phyloP scores from a whole-genome alignment of 2,888 invertebrate species.

The Caenorhabditis sinica region DNA sequence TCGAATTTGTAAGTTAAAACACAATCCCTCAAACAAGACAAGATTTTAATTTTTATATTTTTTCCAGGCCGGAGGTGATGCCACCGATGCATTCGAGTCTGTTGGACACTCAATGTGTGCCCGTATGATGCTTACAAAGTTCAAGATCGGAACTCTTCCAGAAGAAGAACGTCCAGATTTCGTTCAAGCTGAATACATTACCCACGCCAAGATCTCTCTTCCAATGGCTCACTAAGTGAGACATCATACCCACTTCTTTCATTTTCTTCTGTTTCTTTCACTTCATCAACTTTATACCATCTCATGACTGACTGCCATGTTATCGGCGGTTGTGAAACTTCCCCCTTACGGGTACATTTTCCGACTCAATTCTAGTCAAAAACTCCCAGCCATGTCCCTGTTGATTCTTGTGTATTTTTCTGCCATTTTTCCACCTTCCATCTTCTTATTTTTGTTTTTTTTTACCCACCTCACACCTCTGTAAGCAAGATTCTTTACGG shows the following conservation, averaged over 20 bases:
- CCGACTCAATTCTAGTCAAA: constrained; percentile 53
- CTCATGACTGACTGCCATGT: constrained; percentile 58
- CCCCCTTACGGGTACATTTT: constrained; percentile 45
- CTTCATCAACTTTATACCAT: constrained; percentile 32
- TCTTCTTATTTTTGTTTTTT: constrained; percentile 23
- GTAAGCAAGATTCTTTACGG: constrained; percentile 48
- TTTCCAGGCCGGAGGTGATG: constrained; percentile 79
- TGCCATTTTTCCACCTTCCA: not conserved
- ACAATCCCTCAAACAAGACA: not conserved
- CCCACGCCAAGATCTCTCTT: constrained; percentile 62
- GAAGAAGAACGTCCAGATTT: constrained; percentile 63
- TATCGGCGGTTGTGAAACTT: constrained; percentile 58
- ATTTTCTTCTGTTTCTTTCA: not conserved
- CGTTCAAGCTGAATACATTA: constrained; percentile 55
- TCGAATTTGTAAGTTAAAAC: constrained; percentile 75
- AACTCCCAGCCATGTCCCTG: constrained; percentile 7
- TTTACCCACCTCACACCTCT: constrained; percentile 50
- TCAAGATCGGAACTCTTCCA: constrained; percentile 68
- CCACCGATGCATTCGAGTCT: constrained; percentile 78
- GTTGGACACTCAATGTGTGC: constrained; percentile 79
- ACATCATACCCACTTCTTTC: constrained; percentile 16
- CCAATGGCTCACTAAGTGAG: constrained; percentile 57
- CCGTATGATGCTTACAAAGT: constrained; percentile 70
- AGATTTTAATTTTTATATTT: constrained; percentile 14
- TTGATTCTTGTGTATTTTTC: constrained; percentile 6